These are phyloP conservation scores for Stenchaetothrips biformis DNA, from an alignment of 2,888 invertebrate species.

Conservation along the genomic window DNA sequence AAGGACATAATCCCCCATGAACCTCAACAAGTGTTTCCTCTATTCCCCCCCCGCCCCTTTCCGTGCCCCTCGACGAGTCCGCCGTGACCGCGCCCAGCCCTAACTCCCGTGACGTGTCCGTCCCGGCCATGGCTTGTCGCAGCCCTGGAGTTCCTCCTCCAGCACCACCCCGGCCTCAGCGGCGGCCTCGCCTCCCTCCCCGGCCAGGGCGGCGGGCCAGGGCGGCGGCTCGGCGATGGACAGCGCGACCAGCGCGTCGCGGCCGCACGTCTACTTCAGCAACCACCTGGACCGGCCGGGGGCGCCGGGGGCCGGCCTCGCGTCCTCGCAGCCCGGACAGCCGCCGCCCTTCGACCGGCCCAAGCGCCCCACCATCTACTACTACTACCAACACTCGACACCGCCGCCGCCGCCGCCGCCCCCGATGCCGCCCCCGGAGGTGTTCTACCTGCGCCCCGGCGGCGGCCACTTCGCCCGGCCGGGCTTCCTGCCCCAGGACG, in stretches of 20 bases:
- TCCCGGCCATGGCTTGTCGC: conserved; percentile 9
- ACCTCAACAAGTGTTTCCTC: background rate
- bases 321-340: conserved; percentile 35
- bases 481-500: conserved; percentile 36
- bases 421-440: conserved; percentile 35
- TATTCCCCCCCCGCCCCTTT: background rate
- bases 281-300: conserved; percentile 32
- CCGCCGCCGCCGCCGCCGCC: conserved; percentile 40
- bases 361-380: conserved; percentile 30
- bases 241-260: conserved; percentile 26
- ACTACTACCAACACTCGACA: conserved; percentile 33
- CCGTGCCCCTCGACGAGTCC: background rate
- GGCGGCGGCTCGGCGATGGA: no score
- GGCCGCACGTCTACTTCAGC: conserved; percentile 34
- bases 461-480: conserved; percentile 39
- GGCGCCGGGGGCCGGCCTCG: conserved; percentile 34
- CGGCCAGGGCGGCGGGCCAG: no score
- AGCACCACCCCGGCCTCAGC: conserved; percentile 35
- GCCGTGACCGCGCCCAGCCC: background rate
- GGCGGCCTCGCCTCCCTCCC: conserved; percentile 27
- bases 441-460: conserved; percentile 6
- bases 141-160: conserved; percentile 38
- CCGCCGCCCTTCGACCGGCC: conserved; percentile 31
- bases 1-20: no score
- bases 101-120: background rate